Base-by-base conservation (phyloP, 2,797 vertebrate genomes). In the Scyliorhinus canicula region DNA sequence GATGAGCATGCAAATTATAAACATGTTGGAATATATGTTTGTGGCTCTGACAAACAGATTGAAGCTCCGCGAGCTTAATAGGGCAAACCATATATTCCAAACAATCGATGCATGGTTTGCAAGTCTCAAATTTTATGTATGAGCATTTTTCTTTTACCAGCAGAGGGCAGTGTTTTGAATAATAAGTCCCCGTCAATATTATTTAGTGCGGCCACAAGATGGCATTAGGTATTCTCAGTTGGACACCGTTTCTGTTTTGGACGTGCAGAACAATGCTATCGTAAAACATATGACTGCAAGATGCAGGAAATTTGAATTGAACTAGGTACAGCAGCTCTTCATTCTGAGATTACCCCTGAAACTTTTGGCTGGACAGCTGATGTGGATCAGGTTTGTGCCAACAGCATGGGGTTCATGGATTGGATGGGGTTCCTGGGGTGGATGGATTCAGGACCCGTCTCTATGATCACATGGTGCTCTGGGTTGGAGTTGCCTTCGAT, bases 111-210 rank as follows among this genome's bases (percentile, higher is more conserved):
- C n/a, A 44, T 65, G 26, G 88, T 91, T 65, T 90, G 55, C 31
- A 90, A 60, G 60, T 60, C 52, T 90, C n/a, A 60, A 60, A 55
- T 60, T 60, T n/a, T 31, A 71, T 50, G 8, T 47, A 4, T 21
- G 31, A 16, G 52, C 12, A 52, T 52, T 35, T 69, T 86, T 44
- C 19, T 71, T 50, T 74, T 9, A 94, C 93, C 93, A 94, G 47
- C 40, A 74, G 93, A 94, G 93, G 93, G 65, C 63, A 69, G 60
- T 69, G 44, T 47, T 93, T 71, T 47, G 11, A 47, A 93, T 44
- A 24, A n/a, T 50, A 26, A 69, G 40, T 28, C 6, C 28, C 24
- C 26, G 40, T 31, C 19, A 31, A 28, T 93, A 26, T 16, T 40
- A 44, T 94, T 74, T 47, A 74, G 6, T 24, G 28, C n/a, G 11